A percentile compares a stretch with the other conserved stretches of the same genome.
These are phyloP conservation scores for Lemur catta DNA, from an alignment of 2,797 vertebrate species.

Conservation along the genomic window DNA sequence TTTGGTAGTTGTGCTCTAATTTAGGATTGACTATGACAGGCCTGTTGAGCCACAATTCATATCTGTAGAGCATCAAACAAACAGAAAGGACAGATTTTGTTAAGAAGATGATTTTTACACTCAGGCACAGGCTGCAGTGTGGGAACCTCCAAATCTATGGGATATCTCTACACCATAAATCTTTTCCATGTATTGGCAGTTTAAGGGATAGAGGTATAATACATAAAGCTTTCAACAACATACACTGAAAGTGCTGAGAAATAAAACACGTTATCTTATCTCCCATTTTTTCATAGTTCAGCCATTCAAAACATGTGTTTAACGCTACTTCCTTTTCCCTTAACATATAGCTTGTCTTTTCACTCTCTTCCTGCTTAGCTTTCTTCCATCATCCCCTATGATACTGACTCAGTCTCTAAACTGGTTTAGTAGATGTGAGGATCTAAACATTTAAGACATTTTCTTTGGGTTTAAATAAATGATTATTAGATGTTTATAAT, in stretches of 20 bases:
- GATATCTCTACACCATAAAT: background rate
- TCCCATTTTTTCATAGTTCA: background rate
- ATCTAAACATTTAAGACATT: background rate
- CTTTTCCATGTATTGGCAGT: background rate
- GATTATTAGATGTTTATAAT: background rate
- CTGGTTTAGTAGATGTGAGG: background rate
- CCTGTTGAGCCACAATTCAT: background rate
- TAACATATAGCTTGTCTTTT: background rate
- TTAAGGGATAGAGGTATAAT: background rate
- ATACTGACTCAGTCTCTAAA: background rate
- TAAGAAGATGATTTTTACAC: background rate
- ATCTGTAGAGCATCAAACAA: background rate
- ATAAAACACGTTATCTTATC: background rate
- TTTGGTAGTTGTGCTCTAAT: background rate
- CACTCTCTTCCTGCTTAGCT: background rate
- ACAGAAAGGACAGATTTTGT: background rate
- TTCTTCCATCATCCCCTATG: background rate
- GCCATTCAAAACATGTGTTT: background rate
- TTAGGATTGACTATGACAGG: background rate
- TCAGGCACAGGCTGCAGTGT: accelerated
- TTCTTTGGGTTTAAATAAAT: background rate
- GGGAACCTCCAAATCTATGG: background rate
- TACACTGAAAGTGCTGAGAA: background rate
- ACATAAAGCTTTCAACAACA: background rate
- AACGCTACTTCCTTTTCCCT: background rate